A percentile compares a stretch with the other conserved stretches of the same genome.
Conservation (phyloP, 2,888 invertebrate species). For the Dyspetes luteomarginatus region DNA sequence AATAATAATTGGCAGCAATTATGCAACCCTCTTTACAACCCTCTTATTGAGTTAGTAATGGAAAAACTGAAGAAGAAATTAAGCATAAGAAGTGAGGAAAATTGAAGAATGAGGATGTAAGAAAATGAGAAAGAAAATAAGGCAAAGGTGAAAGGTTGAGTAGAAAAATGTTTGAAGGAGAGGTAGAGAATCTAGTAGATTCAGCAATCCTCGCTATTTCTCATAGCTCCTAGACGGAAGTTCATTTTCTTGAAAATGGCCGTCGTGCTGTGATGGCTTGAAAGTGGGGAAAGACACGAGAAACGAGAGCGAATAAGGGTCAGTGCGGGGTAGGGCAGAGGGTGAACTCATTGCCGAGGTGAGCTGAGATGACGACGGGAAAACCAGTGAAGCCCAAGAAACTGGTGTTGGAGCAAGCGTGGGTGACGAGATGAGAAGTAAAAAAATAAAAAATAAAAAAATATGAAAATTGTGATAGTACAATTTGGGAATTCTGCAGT, state of each 20-base stretch:
- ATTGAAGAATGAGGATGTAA: slow-evolving; percentile 36
- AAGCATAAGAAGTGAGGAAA: slow-evolving; percentile 4
- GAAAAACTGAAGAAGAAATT: background rate
- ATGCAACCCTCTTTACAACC: too few relatives aligned
- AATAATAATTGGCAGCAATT: too few relatives aligned
- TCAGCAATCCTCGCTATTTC: slow-evolving; percentile 37
- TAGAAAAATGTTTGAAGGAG: slow-evolving; percentile 52
- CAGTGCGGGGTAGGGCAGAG: slow-evolving; percentile 22
- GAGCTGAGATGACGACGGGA: slow-evolving; percentile 42
- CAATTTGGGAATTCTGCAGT: too few relatives aligned
- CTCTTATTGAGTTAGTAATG: background rate
- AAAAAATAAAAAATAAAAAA: slow-evolving; percentile 25
- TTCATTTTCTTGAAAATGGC: slow-evolving; percentile 68
- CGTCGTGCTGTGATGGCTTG: slow-evolving; percentile 51
- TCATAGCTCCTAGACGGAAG: slow-evolving; percentile 65
- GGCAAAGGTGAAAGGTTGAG: slow-evolving; percentile 43
- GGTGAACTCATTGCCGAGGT: slow-evolving; percentile 40
- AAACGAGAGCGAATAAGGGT: slow-evolving; percentile 59
- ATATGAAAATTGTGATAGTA: background rate
- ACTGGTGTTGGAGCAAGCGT: slow-evolving; percentile 14
- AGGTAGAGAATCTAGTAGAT: slow-evolving; percentile 62
- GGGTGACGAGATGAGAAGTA: slow-evolving; percentile 15
- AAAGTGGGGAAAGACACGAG: slow-evolving; percentile 29
- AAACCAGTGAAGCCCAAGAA: slow-evolving; percentile 50
- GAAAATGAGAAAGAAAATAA: slow-evolving; percentile 43